Evolutionary conservation across 2,113 vertebrate genomes (phyloP).

Genomic region (Calypte anna): DNA sequence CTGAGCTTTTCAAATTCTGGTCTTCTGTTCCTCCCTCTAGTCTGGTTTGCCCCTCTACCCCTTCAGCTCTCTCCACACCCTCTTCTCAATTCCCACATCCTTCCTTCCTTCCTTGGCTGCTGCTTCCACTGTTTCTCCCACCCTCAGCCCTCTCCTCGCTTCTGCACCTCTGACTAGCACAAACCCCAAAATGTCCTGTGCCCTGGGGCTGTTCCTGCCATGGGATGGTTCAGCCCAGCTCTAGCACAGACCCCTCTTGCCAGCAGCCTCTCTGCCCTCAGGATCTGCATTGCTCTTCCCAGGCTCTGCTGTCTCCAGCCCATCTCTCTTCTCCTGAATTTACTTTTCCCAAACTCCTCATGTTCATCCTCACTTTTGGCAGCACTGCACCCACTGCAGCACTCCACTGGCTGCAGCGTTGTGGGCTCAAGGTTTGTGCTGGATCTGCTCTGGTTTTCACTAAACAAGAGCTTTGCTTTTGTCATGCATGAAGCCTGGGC

Average conservation of each 20-base stretch:
- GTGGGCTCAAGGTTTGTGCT: rapidly evolving
- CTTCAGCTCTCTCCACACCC: not conserved
- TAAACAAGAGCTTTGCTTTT: not conserved
- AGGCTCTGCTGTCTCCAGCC: not conserved
- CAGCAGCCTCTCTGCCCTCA: not conserved
- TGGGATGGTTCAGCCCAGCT: not conserved
- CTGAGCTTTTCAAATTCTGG: not conserved
- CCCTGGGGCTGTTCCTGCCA: not conserved
- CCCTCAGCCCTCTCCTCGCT: not conserved
- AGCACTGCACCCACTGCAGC: not conserved
- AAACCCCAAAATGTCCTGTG: not conserved
- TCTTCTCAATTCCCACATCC: not conserved
- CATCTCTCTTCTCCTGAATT: rapidly evolving
- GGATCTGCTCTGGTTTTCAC: not conserved
- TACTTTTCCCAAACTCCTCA: not conserved
- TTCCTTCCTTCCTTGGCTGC: not conserved
- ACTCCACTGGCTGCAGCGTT: rapidly evolving
- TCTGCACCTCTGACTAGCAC: not conserved
- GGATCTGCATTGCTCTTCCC: not conserved
- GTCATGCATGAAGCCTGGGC: not conserved
- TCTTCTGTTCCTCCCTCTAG: not conserved
- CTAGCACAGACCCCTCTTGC: not conserved
- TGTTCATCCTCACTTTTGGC: not conserved
- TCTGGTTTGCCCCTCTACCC: not conserved
- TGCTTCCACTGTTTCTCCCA: not conserved